Conservation (phyloP, 2,888 invertebrate species). For the Volucella bombylans region DNA sequence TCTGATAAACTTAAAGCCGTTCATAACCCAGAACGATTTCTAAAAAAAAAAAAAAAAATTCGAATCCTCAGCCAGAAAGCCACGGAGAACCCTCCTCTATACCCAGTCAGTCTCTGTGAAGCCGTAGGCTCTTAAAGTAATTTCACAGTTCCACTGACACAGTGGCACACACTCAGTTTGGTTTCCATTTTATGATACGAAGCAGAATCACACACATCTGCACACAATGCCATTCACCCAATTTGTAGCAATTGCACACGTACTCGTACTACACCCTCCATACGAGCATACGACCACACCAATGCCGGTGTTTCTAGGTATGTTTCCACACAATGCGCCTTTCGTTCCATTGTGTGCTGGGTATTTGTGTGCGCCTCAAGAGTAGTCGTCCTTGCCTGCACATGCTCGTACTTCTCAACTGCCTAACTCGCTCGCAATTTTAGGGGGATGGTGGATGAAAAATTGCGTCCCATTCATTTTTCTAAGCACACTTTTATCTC, state of each 20-base stretch:
- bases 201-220: slow-evolving; percentile 26
- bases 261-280: slow-evolving; percentile 40
- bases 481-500: slow-evolving; percentile 73
- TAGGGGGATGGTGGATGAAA: slow-evolving; percentile 49
- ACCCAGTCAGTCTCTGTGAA: background rate
- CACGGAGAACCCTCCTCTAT: background rate
- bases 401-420: slow-evolving; percentile 7
- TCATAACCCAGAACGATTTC: slow-evolving; percentile 39
- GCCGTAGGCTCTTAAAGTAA: slow-evolving; percentile 67
- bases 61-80: background rate
- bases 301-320: slow-evolving; percentile 11
- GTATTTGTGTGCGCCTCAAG: slow-evolving; percentile 1
- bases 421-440: background rate
- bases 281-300: slow-evolving; percentile 7
- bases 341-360: background rate
- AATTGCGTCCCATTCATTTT: slow-evolving; percentile 73
- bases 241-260: slow-evolving; percentile 73
- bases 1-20: slow-evolving; percentile 59
- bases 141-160: slow-evolving; percentile 69
- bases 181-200: slow-evolving; percentile 20
- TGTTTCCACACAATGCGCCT: slow-evolving; percentile 30
- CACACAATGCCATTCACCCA: slow-evolving; percentile 65
- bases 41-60: slow-evolving; percentile 7
- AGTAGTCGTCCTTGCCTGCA: slow-evolving; percentile 17
- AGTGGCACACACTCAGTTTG: slow-evolving; percentile 51